Conservation (phyloP, 2,113 vertebrate genomes). For the Sylvilagus bachmani region DNA sequence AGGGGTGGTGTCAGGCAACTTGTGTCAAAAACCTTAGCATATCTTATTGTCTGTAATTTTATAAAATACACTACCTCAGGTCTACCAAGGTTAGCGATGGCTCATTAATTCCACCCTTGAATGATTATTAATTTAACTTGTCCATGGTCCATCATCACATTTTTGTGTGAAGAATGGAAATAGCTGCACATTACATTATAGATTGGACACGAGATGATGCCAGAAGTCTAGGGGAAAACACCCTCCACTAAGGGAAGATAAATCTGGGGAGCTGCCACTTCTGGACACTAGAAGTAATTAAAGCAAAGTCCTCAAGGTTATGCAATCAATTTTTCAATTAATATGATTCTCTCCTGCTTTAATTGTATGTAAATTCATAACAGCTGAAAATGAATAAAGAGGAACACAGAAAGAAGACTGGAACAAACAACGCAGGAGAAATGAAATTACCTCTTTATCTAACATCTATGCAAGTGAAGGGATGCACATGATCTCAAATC, state of each 20-base stretch:
- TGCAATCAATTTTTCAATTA: conserved; percentile 49
- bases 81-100: neutral
- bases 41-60: neutral
- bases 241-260: neutral
- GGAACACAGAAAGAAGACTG: neutral
- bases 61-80: neutral
- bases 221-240: neutral
- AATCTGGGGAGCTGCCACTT: neutral
- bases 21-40: neutral
- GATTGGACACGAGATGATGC: neutral
- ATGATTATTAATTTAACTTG: conserved; percentile 29
- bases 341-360: neutral
- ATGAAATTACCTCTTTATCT: neutral
- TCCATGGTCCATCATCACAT: neutral
- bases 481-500: neutral
- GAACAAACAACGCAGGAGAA: neutral
- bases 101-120: neutral
- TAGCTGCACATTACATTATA: neutral
- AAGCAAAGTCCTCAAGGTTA: neutral
- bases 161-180: conserved; percentile 31
- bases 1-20: neutral
- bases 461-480: neutral
- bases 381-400: conserved; percentile 39
- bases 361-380: conserved; percentile 23
- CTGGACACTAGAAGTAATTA: neutral